A percentile compares a stretch with the other conserved stretches of the same genome.
Evolutionary conservation across 2,888 invertebrate species (phyloP).

Genomic region (Alloplasta piceator): DNA sequence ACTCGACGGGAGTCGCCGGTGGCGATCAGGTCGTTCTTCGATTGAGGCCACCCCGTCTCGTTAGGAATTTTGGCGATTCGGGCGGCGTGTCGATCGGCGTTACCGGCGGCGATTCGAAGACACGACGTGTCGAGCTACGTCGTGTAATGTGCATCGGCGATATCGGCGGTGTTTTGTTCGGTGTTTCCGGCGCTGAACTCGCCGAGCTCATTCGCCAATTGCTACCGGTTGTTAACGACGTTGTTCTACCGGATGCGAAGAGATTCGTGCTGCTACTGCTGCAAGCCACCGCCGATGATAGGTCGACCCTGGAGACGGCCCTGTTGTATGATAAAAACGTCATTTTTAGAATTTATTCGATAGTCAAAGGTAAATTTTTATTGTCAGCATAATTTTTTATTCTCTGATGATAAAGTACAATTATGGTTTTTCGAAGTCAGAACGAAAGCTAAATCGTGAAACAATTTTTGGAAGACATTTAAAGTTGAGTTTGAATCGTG

Average conservation of each 20-base stretch:
- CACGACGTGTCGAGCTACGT: constrained; percentile 69
- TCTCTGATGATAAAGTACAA: no score
- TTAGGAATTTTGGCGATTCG: constrained; percentile 70
- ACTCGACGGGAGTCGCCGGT: constrained; percentile 68
- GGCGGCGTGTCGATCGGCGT: constrained; percentile 70
- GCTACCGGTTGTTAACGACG: constrained; percentile 63
- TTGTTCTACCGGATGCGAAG: constrained; percentile 75
- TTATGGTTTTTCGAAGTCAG: no score
- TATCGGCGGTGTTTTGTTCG: constrained; percentile 89
- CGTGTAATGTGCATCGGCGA: constrained; percentile 88
- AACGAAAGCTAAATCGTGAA: no score
- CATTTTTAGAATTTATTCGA: no score
- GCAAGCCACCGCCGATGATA: constrained; percentile 86
- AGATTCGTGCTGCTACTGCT: constrained; percentile 86
- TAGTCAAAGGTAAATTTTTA: no score
- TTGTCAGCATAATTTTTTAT: no score
- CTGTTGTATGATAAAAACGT: constrained; percentile 63
- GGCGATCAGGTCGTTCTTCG: constrained; percentile 68
- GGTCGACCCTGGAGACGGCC: constrained; percentile 88
- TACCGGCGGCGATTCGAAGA: constrained; percentile 55
- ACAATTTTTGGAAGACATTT: not conserved
- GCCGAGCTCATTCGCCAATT: constrained; percentile 80
- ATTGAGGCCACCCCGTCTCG: constrained; percentile 52
- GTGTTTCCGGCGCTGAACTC: constrained; percentile 90
- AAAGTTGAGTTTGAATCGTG: not conserved